phyloP scores from a whole-genome alignment of 1,140 invertebrate genomes.

The Potamilus streckersoni region DNA sequence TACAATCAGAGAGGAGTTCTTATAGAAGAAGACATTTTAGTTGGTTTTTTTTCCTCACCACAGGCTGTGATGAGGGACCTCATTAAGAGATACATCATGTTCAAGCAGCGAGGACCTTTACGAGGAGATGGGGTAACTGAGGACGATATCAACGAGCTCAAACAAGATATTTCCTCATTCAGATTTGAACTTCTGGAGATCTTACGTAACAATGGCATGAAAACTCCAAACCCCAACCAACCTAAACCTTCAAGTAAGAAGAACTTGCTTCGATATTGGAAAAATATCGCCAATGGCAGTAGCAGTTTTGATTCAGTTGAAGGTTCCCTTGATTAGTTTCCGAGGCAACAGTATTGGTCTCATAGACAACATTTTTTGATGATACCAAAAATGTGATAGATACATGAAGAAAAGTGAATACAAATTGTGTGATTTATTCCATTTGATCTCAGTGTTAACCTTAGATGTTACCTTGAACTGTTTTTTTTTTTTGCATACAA shows the following conservation, averaged over 20 bases:
- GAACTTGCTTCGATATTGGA: slow-evolving; percentile 54
- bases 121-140: slow-evolving; percentile 99
- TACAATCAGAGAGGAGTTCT: no score
- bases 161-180: slow-evolving; percentile 86
- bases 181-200: slow-evolving; percentile 91
- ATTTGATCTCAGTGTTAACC: background rate
- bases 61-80: slow-evolving; percentile 95
- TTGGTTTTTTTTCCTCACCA: slow-evolving; percentile 24
- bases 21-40: no score
- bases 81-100: slow-evolving; percentile 91
- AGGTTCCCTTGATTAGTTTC: slow-evolving; percentile 3
- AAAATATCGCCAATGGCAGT: slow-evolving; percentile 43
- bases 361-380: background rate
- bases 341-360: background rate
- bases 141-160: slow-evolving; percentile 99
- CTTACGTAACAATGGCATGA: slow-evolving; percentile 72
- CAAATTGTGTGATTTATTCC: background rate
- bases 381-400: background rate
- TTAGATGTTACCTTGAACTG: slow-evolving; percentile 1
- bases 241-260: slow-evolving; percentile 64
- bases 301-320: slow-evolving; percentile 44
- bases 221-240: slow-evolving; percentile 60
- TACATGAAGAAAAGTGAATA: background rate
- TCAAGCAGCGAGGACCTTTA: slow-evolving; percentile 92
- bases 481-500: background rate